Evolutionary conservation across 2,888 invertebrate species (phyloP).

Genomic region (Lamellibrachia satsuma): DNA sequence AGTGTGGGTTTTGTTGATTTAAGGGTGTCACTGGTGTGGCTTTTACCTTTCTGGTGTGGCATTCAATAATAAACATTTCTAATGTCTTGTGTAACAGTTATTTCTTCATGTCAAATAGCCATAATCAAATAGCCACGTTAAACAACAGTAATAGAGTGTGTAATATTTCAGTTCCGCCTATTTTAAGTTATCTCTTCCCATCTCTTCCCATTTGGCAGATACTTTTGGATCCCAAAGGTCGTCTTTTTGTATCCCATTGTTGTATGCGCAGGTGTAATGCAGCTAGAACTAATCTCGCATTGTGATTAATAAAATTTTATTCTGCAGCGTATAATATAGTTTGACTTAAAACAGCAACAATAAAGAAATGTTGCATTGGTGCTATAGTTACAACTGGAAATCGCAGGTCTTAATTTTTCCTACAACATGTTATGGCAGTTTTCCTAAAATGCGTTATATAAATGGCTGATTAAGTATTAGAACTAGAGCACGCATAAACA

Average conservation of each 20-base stretch:
- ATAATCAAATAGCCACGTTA: background rate
- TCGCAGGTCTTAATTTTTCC: background rate
- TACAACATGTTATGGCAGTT: background rate
- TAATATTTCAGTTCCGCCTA: background rate
- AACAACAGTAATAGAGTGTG: background rate
- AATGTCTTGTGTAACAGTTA: background rate
- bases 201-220: background rate
- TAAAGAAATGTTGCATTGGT: background rate
- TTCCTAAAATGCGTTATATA: background rate
- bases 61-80: background rate
- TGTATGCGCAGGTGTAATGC: too few species aligned
- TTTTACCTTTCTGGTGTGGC: background rate
- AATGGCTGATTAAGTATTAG: background rate
- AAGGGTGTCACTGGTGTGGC: background rate
- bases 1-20: conserved; percentile 3
- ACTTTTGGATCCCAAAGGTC: background rate
- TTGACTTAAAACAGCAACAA: too few species aligned
- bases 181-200: background rate
- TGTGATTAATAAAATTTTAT: background rate
- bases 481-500: background rate
- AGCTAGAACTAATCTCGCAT: too few species aligned
- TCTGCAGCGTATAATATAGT: too few species aligned
- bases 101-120: background rate
- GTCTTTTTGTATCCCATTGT: background rate
- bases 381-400: background rate